Base-by-base conservation (phyloP, 2,113 vertebrate species). In the Aplodontia rufa region DNA sequence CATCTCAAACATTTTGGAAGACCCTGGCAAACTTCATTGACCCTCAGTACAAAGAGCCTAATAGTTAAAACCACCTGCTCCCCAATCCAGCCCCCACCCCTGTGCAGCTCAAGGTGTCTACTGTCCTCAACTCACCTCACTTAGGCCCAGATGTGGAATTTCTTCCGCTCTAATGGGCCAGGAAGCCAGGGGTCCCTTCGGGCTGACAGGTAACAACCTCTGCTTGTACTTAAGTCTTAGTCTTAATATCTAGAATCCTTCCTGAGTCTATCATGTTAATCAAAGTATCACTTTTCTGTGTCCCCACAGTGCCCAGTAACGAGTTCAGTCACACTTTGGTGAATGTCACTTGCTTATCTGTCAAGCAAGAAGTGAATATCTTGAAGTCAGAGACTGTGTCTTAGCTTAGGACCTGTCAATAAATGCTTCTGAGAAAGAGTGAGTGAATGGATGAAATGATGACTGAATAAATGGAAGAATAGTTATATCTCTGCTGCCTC, bases 1-100 rank as follows among this genome's bases (percentile, higher is more conserved):
- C 17, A 87, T 78, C 49, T 85, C 68, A 90, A 72, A 78, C 17
- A 69, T 88, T 95, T 85, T 86, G 26, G 62, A 86, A 96, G 68
- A 47, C 17, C 6, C 69, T 86, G 78, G 35, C 68, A 78, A 96
- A 95, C 4, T 35, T 37, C 14, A 40, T 62, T 24, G 40, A 4
- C 68, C 68, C 45, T 80, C 91, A 19, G 24, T 3, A 55, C 19
- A 26, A 1, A 89, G 47, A 75, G 37, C 19, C 40, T 68, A 64
- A 47, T 1, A 20, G 45, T 88, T 89, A 79, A 55, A 95, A 62
- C 9, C 35, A 8, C 9, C 17, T n/a, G 47, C 47, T 85, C 53
- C 17, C 66, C 55, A 78, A 3, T 9, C 1, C n/a, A 60, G 14
- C n/a, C 14, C 47, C 11, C n/a, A n/a, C 14, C 24, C 35, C 8